Base-by-base conservation (phyloP, 2,113 vertebrate species). In the Osmerus mordax region DNA sequence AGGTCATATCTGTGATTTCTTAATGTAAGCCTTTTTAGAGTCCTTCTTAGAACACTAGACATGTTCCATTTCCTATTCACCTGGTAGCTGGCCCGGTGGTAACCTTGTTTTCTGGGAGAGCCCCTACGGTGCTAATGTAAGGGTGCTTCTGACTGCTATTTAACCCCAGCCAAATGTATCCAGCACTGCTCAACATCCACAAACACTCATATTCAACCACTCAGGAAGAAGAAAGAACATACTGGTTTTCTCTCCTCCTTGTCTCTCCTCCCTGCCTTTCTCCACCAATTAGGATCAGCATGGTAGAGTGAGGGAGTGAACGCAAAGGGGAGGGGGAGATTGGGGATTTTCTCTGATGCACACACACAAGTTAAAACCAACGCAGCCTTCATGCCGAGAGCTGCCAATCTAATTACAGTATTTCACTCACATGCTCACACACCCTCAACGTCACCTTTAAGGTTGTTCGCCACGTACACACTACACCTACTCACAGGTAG, bases 251-350 rank as follows among this genome's bases (percentile, higher is more conserved):
- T 25, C 16, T 14, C 32, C 8, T 65, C 36, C 9, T 19, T 25
- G 21, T 18, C 63, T 25, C 16, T 14, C 32, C 15, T 25, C 64
- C 64, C 28, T n/a, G 18, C 63, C 18, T 41, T 41, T 65, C 64
- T 65, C 36, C 36, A 65, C 36, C 64, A 65, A 23, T 65, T 65
- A 65, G 41, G 36, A 65, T 65, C 64, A 65, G 3, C n/a, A 29
- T 25, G 23, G 11, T 19, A 12, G 47, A 23, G 13, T 16, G 67
- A 2, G 65, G 18, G 65, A 25, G 8, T n/a, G 67, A 29, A 29
- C 0, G 28, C 9, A 23, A 32, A 13, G 16, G 28, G 29, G 67
- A 19, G 19, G 23, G 21, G 18, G 19, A 28, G 36, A 60, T 7
- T 8, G 19, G 9, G 41, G 59, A 53, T 59, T 5, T 56, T 19